These are phyloP conservation scores for Agrochola circellaris DNA, from an alignment of 2,888 invertebrate species.

Conservation along the genomic window DNA sequence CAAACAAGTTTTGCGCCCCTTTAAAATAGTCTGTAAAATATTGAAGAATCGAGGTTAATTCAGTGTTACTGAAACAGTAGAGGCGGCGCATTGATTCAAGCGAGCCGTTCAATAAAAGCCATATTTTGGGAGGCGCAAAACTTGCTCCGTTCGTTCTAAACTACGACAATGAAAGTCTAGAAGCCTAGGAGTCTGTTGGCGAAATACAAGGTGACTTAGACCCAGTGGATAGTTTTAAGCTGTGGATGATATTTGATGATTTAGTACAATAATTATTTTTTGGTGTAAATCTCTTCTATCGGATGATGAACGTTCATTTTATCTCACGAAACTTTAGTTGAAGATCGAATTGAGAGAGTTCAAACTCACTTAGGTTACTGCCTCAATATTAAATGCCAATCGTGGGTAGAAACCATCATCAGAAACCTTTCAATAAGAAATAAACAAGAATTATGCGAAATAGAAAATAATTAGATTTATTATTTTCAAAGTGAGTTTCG, in stretches of 20 bases:
- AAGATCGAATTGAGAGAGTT: neutral
- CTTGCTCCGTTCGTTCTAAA: neutral
- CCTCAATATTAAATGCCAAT: neutral
- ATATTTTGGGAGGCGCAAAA: conserved; percentile 4
- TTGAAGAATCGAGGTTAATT: neutral
- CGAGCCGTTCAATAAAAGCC: neutral
- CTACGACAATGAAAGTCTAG: conserved; percentile 1
- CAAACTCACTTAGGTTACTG: neutral
- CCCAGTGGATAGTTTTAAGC: conserved; percentile 32
- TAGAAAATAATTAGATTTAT: conserved; percentile 9
- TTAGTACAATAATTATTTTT: neutral
- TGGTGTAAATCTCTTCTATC: neutral
- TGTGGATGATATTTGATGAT: conserved; percentile 47
- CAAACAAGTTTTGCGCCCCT: conserved; percentile 17
- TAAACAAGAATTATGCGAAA: neutral
- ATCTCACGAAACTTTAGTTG: neutral
- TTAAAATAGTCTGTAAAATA: neutral
- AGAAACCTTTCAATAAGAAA: conserved; percentile 9
- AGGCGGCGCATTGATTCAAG: neutral
- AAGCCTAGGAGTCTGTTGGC: conserved; percentile 18
- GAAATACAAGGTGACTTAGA: conserved; percentile 23
- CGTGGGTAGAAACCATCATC: neutral
- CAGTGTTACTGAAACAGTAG: neutral
- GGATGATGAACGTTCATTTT: neutral
- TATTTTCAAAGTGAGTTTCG: neutral